Percentiles rank a stretch among this genome's conserved stretches.
These are phyloP conservation scores for Tribolium castaneum DNA, from an alignment of 1,140 invertebrate genomes.

Conservation along the genomic window DNA sequence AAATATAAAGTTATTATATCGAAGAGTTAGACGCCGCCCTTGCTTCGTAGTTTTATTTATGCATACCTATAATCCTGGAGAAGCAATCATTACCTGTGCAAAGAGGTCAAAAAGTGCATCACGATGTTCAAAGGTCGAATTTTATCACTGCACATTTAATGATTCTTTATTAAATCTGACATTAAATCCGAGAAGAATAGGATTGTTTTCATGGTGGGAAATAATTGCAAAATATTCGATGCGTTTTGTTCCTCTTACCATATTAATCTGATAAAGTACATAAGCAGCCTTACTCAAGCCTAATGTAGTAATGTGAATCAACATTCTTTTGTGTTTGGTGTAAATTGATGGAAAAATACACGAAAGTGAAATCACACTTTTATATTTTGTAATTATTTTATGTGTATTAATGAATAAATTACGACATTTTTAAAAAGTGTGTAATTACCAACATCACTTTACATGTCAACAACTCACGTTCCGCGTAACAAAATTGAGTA, in stretches of 20 bases:
- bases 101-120: neutral
- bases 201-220: neutral
- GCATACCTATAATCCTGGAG: neutral
- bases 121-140: neutral
- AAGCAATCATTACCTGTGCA: neutral
- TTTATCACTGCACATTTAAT: neutral
- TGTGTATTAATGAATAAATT: neutral
- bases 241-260: neutral
- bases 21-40: neutral
- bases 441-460: neutral
- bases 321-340: neutral
- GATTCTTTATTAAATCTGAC: neutral
- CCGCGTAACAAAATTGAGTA: too few species aligned
- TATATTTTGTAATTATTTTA: neutral
- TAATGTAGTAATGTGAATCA: neutral
- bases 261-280: neutral
- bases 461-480: too few species aligned
- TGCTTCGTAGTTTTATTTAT: neutral
- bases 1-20: constrained; percentile 1
- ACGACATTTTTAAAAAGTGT: neutral
- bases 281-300: neutral
- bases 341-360: neutral
- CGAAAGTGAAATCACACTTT: neutral
- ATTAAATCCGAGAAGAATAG: neutral
- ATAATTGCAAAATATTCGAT: neutral